These are phyloP conservation scores for Passer domesticus DNA, from an alignment of 2,113 vertebrate species.

Conservation along the genomic window DNA sequence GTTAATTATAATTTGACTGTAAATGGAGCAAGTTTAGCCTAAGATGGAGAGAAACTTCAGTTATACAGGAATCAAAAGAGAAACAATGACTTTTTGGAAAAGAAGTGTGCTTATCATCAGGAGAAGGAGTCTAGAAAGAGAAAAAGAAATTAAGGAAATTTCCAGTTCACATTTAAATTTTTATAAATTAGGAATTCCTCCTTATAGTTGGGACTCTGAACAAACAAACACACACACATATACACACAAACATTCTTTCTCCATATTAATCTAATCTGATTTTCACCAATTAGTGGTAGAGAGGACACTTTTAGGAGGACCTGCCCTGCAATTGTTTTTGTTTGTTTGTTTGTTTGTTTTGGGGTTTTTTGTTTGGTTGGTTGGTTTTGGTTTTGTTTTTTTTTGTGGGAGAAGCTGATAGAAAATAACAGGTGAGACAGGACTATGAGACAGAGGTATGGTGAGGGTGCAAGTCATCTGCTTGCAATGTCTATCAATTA, in stretches of 20 bases:
- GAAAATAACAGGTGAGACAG: not conserved
- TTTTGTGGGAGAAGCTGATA: not conserved
- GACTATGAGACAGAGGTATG: not conserved
- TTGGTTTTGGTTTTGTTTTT: not conserved
- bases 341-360: too few species aligned
- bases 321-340: too few species aligned
- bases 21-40: not conserved
- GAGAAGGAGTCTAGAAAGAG: not conserved
- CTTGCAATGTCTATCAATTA: not conserved
- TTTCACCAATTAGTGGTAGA: not conserved
- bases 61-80: not conserved
- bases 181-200: not conserved
- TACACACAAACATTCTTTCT: not conserved
- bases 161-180: not conserved
- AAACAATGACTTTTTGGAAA: not conserved
- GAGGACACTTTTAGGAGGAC: not conserved
- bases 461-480: not conserved
- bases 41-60: not conserved
- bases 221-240: not conserved
- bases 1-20: not conserved
- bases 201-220: not conserved
- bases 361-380: too few species aligned
- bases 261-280: not conserved
- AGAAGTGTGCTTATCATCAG: not conserved
- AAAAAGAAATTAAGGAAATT: not conserved